phyloP scores from a whole-genome alignment of 2,797 vertebrate species.

The Cichlasoma orientale region DNA sequence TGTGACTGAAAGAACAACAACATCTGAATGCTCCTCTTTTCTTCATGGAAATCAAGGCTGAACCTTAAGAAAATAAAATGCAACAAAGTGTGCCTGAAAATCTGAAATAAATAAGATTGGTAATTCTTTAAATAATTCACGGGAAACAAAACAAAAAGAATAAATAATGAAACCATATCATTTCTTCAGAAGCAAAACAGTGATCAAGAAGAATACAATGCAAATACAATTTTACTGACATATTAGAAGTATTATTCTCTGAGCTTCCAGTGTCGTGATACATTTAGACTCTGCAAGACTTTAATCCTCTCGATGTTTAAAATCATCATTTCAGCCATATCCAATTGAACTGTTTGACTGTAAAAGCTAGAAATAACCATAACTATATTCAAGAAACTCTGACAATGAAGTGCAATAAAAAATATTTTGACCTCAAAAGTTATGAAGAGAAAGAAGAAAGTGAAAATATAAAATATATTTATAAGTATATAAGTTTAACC shows the following conservation, averaged over 20 bases:
- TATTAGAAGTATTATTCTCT: neutral
- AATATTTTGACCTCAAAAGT: neutral
- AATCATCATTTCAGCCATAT: neutral
- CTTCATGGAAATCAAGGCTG: neutral
- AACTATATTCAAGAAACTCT: neutral
- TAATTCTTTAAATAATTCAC: neutral
- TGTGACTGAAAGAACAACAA: neutral
- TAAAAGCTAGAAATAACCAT: neutral
- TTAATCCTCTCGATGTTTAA: neutral
- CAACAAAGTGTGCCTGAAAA: neutral
- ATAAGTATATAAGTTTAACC: no score
- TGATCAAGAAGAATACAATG: neutral
- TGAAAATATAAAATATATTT: no score
- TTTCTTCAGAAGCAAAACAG: neutral
- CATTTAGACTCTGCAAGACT: neutral
- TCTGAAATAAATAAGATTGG: neutral
- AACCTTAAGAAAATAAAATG: neutral
- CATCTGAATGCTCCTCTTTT: neutral
- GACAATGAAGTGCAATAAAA: neutral
- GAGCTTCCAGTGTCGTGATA: neutral
- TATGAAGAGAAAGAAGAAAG: neutral
- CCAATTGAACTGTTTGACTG: neutral
- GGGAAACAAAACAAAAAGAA: neutral
- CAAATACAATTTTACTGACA: neutral
- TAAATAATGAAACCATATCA: neutral